Evolutionary conservation across 2,888 invertebrate species (phyloP), one percentile per base, ranked within the genome.

Genomic region (Seira ritae): DNA sequence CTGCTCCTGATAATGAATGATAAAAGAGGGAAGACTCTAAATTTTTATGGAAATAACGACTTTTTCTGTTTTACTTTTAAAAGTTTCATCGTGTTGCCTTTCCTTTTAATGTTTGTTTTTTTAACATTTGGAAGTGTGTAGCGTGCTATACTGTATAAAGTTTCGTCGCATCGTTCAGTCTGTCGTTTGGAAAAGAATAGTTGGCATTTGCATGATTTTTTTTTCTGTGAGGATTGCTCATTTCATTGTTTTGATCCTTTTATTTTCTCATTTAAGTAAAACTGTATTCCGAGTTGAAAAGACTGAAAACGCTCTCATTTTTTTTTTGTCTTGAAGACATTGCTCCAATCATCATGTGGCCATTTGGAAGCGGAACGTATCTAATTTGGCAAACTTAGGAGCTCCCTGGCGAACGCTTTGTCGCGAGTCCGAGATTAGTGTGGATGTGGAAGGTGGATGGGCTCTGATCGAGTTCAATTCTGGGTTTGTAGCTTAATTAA

Each of bases 391-490:
- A 22, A 76, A 73, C 71, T 78, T 85, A 71, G 87, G 87, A 12
- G 72, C 85, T 24, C 87, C 88, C 0, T 86, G 86, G 85, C 86
- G 87, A 70, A 87, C 85, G 15, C 66, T 88, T 42, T 88, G 87
- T 79, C 76, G 84, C 20, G 81, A 85, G 46, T 73, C 84, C 10
- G 83, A 85, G n/a, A 82, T 76, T 12, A 62, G 76, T 1, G 75
- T 85, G 19, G 87, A 87, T 67, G 83, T 87, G 12, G 87, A 87
- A 23, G 88, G 87, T 55, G 86, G 87, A 15, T 85, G 86, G 78
- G 88, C 87, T 22, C 71, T 87, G 19, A 62, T 88, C 50, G 88
- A 88, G 68, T 88, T 88, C 73, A 78, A 87, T 62, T 87, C 87
- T n/a, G 88, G 87, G 31, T 31, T 31, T 31, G 31, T 31, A 31